These are phyloP conservation scores for Orchestes rusci DNA, from an alignment of 2,888 invertebrate genomes.

Conservation along the genomic window DNA sequence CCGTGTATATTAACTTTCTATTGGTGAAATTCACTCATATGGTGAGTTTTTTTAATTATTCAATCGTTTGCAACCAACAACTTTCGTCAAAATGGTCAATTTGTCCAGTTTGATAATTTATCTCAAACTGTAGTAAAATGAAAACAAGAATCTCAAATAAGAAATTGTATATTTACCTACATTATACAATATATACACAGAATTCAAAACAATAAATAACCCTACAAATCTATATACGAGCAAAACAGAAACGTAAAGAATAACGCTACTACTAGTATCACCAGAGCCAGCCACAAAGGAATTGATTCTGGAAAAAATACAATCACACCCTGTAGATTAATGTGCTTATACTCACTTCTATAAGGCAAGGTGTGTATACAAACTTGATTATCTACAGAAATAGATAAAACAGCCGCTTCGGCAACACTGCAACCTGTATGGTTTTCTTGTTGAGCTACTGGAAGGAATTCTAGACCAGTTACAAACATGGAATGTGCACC, in stretches of 20 bases:
- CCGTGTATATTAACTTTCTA: too few species aligned
- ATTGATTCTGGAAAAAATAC: constrained; percentile 60
- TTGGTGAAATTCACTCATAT: too few species aligned
- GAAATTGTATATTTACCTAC: too few species aligned
- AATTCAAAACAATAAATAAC: too few species aligned
- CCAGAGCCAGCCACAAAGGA: constrained; percentile 73
- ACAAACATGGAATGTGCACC: constrained; percentile 95
- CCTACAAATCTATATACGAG: constrained; percentile 76
- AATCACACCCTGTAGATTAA: constrained; percentile 7
- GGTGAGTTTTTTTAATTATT: too few species aligned
- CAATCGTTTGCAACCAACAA: too few species aligned
- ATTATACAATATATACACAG: too few species aligned
- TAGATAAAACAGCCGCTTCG: constrained; percentile 86
- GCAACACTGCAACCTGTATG: constrained; percentile 65
- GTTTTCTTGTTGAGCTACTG: constrained; percentile 59
- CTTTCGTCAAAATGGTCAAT: too few species aligned
- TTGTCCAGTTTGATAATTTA: too few species aligned
- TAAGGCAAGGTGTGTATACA: constrained; percentile 80
- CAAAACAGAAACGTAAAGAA: constrained; percentile 75
- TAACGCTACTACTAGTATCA: constrained; percentile 67
- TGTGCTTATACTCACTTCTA: constrained; percentile 55
- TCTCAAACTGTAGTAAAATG: too few species aligned
- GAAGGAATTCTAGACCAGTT: constrained; percentile 90
- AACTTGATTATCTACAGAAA: constrained; percentile 92
- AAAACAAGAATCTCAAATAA: too few species aligned